phyloP scores from a whole-genome alignment of 2,888 invertebrate species.

The Tubiluchus corallicola region DNA sequence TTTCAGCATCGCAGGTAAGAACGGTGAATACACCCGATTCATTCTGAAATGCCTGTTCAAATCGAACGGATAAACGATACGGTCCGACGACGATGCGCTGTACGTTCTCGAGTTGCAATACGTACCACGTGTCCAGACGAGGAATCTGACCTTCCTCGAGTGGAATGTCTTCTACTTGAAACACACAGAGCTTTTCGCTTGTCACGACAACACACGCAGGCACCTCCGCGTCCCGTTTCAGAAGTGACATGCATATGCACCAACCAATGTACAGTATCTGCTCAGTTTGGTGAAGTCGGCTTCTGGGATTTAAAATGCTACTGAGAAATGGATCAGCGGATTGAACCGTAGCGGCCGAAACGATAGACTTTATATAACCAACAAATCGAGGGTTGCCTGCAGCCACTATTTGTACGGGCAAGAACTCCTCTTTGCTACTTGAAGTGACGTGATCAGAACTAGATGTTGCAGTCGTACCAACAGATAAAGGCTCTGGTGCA shows the following conservation, averaged over 20 bases:
- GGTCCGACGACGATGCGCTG: not conserved
- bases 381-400: not conserved
- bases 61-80: not conserved
- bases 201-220: slow-evolving; percentile 1
- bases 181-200: not conserved
- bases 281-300: too few relatives aligned
- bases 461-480: too few relatives aligned
- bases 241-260: not conserved
- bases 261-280: not conserved
- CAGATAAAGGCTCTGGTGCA: too few relatives aligned
- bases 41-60: not conserved
- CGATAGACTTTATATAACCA: not conserved
- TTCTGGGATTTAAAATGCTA: not conserved
- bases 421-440: too few relatives aligned
- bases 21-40: not conserved
- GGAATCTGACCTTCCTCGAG: not conserved
- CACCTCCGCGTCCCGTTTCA: not conserved
- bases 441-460: too few relatives aligned
- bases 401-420: not conserved
- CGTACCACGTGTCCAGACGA: not conserved
- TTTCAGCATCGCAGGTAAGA: not conserved
- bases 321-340: not conserved
- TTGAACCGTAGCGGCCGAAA: not conserved
- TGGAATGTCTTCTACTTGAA: not conserved
- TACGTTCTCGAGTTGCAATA: not conserved